phyloP scores from a whole-genome alignment of 2,113 vertebrate species.

The Pedetes capensis region DNA sequence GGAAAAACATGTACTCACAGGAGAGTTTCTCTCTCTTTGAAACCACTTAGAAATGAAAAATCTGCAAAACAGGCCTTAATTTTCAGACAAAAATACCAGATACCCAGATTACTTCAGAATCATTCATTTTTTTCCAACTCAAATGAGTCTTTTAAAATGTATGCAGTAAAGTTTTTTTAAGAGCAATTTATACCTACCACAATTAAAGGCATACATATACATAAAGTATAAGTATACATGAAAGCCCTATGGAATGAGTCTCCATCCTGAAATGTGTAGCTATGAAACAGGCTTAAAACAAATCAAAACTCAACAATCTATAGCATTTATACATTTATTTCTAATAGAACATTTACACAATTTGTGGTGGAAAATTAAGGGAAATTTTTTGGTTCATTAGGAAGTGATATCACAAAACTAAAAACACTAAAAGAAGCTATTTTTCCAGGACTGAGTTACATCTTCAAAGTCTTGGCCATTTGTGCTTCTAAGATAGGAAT shows the following conservation, averaged over 20 bases:
- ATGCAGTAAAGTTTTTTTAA: neutral
- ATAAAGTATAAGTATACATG: conserved; percentile 27
- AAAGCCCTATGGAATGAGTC: neutral
- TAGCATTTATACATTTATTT: conserved; percentile 48
- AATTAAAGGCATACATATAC: neutral
- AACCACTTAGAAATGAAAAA: conserved; percentile 8
- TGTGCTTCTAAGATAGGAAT: conserved; percentile 38
- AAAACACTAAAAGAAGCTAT: neutral
- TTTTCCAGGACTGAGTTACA: conserved; percentile 30
- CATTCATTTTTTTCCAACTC: neutral
- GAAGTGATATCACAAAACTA: conserved; percentile 8
- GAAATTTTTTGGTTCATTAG: conserved; percentile 8
- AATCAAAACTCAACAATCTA: conserved; percentile 23
- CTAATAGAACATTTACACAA: conserved; percentile 37
- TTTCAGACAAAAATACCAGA: neutral
- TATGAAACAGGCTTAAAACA: neutral
- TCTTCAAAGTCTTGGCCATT: neutral
- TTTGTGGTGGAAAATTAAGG: conserved; percentile 14
- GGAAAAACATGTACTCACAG: neutral
- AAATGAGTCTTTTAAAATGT: neutral
- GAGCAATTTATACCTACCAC: neutral
- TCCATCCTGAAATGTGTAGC: conserved; percentile 9
- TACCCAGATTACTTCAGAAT: neutral
- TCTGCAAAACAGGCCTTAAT: conserved; percentile 16
- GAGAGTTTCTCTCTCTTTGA: neutral